Evolutionary conservation across 2,797 vertebrate species (phyloP), one percentile per base, ranked within the genome.

Genomic region (Tinamus major): DNA sequence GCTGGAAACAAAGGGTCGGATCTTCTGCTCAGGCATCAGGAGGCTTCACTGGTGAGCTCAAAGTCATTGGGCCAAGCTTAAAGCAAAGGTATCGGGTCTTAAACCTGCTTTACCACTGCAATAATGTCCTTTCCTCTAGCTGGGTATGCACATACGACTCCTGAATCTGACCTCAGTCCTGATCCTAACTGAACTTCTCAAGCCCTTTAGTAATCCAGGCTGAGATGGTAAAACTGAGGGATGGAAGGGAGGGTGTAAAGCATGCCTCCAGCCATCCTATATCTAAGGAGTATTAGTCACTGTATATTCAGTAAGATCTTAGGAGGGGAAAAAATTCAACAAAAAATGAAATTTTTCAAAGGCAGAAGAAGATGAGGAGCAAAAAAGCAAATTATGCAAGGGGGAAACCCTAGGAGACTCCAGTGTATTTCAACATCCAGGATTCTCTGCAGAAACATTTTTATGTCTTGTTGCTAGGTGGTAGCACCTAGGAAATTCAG

Each of bases 21-120:
- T 10, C 7, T 61, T 26, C 1, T 2, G 35, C 1, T 20, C 24
- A 2, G 0, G 3, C 72, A 33, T 37, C 67, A 26, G 14, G 62
- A 71, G 20, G 3, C 3, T 71, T 69, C 37, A 9, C 17, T 42
- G 24, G 20, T 1, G 15, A 13, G 26, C 18, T 82, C 62, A 33
- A 4, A 48, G 29, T 1, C n/a, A 11, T 39, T 79, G 31, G 12
- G 44, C 42, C 10, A 29, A 85, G 42, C 21, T 93, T 82, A 41
- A 58, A 41, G 68, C 37, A 65, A 58, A 81, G 76, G 44, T 16
- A 11, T 46, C 27, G 16, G 24, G 31, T 41, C 37, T 86, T 55
- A 58, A 46, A 79, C 15, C 23, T 69, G 12, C n/a, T 55, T 71
- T 74, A n/a, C 75, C 35, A 1, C 46, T 77, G 17, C 41, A 61